phyloP scores from a whole-genome alignment of 1,140 invertebrate species.

The Babylonia areolata region DNA sequence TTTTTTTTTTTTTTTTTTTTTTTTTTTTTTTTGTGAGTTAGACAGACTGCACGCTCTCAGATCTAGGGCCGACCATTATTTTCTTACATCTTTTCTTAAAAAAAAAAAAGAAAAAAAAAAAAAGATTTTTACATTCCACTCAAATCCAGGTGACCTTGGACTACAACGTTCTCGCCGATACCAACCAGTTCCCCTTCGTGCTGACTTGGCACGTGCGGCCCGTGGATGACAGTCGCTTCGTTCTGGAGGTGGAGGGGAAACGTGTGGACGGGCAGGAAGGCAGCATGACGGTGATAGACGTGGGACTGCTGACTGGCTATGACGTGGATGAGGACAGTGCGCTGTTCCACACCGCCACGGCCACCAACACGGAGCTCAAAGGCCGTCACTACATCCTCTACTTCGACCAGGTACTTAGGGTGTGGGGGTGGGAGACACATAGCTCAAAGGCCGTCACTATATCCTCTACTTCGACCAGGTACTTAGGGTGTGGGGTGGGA shows the following conservation, averaged over 20 bases:
- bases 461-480: no score
- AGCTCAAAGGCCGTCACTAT: no score
- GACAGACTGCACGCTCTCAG: no score
- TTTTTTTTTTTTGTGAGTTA: no score
- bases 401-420: slow-evolving; percentile 85
- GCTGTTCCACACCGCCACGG: slow-evolving; percentile 72
- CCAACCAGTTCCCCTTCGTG: background rate
- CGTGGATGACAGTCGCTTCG: background rate
- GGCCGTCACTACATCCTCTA: slow-evolving; percentile 88
- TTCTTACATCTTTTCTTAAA: no score
- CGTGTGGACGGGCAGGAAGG: slow-evolving; percentile 36
- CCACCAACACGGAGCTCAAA: slow-evolving; percentile 87
- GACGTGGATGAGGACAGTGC: slow-evolving; percentile 56
- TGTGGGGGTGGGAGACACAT: no score
- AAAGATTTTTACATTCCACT: no score
- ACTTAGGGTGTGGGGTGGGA: no score
- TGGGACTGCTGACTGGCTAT: slow-evolving; percentile 62
- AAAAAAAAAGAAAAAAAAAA: no score
- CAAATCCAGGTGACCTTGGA: slow-evolving; percentile 14
- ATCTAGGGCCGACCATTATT: no score
- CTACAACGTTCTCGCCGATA: slow-evolving; percentile 13
- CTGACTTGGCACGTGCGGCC: background rate
- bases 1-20: no score
- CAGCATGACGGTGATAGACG: slow-evolving; percentile 62
- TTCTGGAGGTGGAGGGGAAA: background rate